Evolutionary conservation across 2,113 vertebrate species (phyloP), one percentile per base, ranked within the genome.

Genomic region (Melanerpes formicivorus): DNA sequence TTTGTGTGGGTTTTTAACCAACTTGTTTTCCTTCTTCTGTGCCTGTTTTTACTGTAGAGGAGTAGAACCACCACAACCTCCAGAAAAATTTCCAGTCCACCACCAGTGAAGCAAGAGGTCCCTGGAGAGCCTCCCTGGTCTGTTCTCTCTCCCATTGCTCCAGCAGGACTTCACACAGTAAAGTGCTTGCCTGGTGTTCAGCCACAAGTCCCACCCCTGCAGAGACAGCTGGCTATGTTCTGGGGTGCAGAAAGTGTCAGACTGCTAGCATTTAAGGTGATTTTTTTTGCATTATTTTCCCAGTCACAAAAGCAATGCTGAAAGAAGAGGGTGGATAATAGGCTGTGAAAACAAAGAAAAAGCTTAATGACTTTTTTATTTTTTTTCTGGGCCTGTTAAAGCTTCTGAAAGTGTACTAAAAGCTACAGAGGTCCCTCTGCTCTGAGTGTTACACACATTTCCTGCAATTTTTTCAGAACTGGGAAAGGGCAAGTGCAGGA

Each of bases 51-150:
- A 59, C 2, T 3, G 37, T 30, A 34, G n/a, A 65, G 63, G 14
- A 40, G 11, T 6, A 59, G 37, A 62, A 85, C 40, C 71, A 22
- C 23, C 52, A 22, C 2, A 2, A 14, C 55, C 16, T 52, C 25
- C 25, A 15, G 9, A 46, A 18, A 40, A 26, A 19, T 12, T 52
- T 26, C 19, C 30, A 8, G 2, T 40, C 34, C 16, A 23, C 4
- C 13, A 40, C 8, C 23, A 46, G 46, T 11, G 25, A 5, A 19
- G 7, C 30, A 58, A 7, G 11, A 40, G 3, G 6, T 14, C 27
- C 46, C 4, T 52, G 0, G 18, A 25, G 26, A 52, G 9, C 27
- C 7, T 48, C 18, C 4, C 32, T 0, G 2, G 11, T 8, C 56
- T 27, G 17, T 64, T 10, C 30, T 40, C 13, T 64, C 26, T 13